A percentile compares a stretch with the other conserved stretches of the same genome.
Conservation (phyloP, 2,797 vertebrate genomes). For the Limosa lapponica region DNA sequence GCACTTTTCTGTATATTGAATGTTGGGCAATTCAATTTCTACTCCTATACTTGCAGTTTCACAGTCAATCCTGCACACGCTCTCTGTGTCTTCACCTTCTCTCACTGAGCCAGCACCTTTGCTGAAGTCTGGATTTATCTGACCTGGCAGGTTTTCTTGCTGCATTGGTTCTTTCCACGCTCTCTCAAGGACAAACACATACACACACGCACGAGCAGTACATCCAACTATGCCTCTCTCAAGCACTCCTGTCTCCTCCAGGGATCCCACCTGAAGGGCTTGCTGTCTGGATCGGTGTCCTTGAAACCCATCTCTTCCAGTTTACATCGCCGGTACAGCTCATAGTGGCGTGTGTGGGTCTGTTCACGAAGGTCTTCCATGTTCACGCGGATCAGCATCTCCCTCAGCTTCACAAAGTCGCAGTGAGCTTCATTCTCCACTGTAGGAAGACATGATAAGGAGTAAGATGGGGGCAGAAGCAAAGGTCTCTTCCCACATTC, state of each 20-base stretch:
- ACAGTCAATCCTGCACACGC: background rate
- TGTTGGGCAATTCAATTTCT: background rate
- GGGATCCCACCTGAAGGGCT: slow-evolving; percentile 92
- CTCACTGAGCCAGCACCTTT: background rate
- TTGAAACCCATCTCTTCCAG: slow-evolving; percentile 99
- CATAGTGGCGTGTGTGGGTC: slow-evolving; percentile 96
- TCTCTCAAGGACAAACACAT: background rate
- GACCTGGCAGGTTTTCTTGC: slow-evolving; percentile 52
- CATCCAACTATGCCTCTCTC: background rate
- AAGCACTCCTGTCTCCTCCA: background rate
- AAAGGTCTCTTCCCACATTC: background rate
- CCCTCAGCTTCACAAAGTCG: slow-evolving; percentile 96
- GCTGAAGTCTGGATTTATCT: slow-evolving; percentile 23
- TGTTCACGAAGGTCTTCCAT: slow-evolving; percentile 99
- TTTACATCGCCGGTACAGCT: slow-evolving; percentile 97
- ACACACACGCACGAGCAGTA: fast-evolving
- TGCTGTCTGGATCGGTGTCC: slow-evolving; percentile 97
- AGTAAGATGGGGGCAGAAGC: background rate
- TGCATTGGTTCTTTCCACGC: background rate
- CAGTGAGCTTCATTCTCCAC: slow-evolving; percentile 99
- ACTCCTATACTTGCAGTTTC: background rate
- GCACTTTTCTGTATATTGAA: background rate
- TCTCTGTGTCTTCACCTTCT: background rate
- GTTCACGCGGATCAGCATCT: slow-evolving; percentile 98
- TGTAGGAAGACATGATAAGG: slow-evolving; percentile 47